phyloP scores from a whole-genome alignment of 2,888 invertebrate species.

The Keiferia lycopersicella region DNA sequence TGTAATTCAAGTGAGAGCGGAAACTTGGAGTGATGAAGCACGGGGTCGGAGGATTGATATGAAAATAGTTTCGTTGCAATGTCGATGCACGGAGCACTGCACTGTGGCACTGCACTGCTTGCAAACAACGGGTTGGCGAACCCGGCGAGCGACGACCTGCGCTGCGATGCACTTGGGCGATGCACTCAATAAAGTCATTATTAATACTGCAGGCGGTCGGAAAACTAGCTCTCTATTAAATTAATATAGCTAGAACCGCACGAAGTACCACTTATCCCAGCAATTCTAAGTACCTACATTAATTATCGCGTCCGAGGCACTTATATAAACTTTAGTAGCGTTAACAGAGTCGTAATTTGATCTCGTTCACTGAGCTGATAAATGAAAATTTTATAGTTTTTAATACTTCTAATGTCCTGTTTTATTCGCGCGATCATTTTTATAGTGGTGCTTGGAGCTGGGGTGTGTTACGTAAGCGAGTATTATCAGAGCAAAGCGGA shows the following conservation, averaged over 20 bases:
- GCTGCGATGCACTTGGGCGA: constrained; percentile 5
- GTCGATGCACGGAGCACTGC: constrained; percentile 34
- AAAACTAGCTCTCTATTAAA: constrained; percentile 1
- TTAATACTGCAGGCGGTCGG: constrained; percentile 8
- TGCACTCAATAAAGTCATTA: constrained; percentile 17
- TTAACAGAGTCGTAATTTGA: constrained; percentile 12
- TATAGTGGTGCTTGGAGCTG: constrained; percentile 54
- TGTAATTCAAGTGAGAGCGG: constrained; percentile 46
- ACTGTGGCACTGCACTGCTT: constrained; percentile 31
- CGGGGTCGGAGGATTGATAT: constrained; percentile 46
- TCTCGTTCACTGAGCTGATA: constrained; percentile 10
- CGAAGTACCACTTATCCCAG: neutral
- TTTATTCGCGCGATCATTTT: constrained; percentile 39
- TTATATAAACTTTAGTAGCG: constrained; percentile 12
- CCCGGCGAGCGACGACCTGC: constrained; percentile 38
- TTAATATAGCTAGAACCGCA: neutral
- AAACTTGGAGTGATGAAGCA: constrained; percentile 48
- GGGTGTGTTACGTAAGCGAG: constrained; percentile 60
- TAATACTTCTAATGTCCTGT: constrained; percentile 18
- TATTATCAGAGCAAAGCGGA: constrained; percentile 60
- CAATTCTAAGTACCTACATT: constrained; percentile 7
- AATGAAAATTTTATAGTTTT: constrained; percentile 22
- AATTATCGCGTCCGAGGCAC: neutral
- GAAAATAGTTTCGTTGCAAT: constrained; percentile 53
- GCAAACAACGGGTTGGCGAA: constrained; percentile 38